These are phyloP conservation scores for Drosophila austrosaltans DNA, from an alignment of 2,888 invertebrate species.

Conservation along the genomic window DNA sequence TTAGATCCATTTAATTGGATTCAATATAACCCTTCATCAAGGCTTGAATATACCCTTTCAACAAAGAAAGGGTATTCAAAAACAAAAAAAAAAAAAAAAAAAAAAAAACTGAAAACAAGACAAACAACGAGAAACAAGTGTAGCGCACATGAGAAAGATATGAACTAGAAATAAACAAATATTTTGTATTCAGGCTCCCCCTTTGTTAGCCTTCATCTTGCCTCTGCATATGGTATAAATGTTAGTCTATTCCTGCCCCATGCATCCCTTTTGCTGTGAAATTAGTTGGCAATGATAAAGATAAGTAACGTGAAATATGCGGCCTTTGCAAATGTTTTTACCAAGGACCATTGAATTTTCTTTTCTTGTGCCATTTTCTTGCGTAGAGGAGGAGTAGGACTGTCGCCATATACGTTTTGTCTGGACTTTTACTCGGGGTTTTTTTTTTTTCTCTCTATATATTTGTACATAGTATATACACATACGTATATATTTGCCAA, in stretches of 20 bases:
- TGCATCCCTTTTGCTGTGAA: constrained; percentile 56
- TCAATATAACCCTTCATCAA: no score
- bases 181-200: constrained; percentile 57
- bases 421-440: constrained; percentile 36
- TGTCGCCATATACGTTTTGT: constrained; percentile 76
- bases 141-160: constrained; percentile 76
- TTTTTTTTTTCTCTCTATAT: constrained; percentile 14
- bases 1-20: no score
- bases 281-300: constrained; percentile 81
- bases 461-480: background rate
- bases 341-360: constrained; percentile 72
- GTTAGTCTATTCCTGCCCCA: constrained; percentile 37
- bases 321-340: constrained; percentile 69
- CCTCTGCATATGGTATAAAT: constrained; percentile 20
- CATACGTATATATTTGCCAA: constrained; percentile 31
- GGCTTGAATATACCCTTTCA: background rate
- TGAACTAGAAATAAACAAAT: constrained; percentile 81
- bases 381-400: constrained; percentile 8
- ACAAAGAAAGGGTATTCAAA: constrained; percentile 8
- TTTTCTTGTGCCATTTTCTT: constrained; percentile 49
- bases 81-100: background rate
- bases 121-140: constrained; percentile 59
- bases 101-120: constrained; percentile 18
- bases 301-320: constrained; percentile 80
- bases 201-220: background rate